Percentiles rank a stretch among this genome's conserved stretches.
Evolutionary conservation across 2,888 invertebrate genomes (phyloP).

Genomic region (Clanis bilineata): DNA sequence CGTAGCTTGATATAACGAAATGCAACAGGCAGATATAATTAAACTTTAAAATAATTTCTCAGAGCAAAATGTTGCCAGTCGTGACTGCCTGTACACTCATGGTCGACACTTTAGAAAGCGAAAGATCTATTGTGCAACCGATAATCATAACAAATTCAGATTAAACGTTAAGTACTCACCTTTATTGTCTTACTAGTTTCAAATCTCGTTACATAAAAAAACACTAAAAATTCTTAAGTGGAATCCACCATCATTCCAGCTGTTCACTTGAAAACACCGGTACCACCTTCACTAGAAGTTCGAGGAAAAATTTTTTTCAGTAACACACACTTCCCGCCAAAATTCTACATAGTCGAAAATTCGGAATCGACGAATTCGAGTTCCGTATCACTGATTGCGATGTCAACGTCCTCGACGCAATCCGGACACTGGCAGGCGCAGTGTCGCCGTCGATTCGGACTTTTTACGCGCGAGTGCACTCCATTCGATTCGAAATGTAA

Average conservation of each 20-base stretch:
- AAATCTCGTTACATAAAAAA: conserved; percentile 50
- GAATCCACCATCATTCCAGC: conserved; percentile 74
- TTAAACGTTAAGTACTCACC: conserved; percentile 54
- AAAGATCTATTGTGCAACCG: conserved; percentile 63
- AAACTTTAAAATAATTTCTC: conserved; percentile 49
- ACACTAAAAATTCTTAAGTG: conserved; percentile 67
- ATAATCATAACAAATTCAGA: conserved; percentile 48
- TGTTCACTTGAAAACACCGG: conserved; percentile 67
- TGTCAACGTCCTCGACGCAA: conserved; percentile 75
- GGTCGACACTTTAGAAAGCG: conserved; percentile 78
- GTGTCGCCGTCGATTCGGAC: conserved; percentile 61
- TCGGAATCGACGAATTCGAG: conserved; percentile 49
- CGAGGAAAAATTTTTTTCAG: conserved; percentile 47
- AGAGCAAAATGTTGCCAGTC: conserved; percentile 53
- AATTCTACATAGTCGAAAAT: conserved; percentile 61
- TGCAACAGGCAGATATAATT: conserved; percentile 37
- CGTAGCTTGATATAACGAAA: conserved; percentile 35
- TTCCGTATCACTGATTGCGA: conserved; percentile 51
- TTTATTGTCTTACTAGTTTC: conserved; percentile 53
- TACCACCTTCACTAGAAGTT: conserved; percentile 64
- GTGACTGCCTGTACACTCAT: conserved; percentile 73
- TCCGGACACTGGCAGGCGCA: conserved; percentile 63
- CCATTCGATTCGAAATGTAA: conserved; percentile 56
- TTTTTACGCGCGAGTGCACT: conserved; percentile 67
- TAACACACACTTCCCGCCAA: conserved; percentile 69